Evolutionary conservation across 2,113 vertebrate genomes (phyloP).

Genomic region (Larimichthys crocea): DNA sequence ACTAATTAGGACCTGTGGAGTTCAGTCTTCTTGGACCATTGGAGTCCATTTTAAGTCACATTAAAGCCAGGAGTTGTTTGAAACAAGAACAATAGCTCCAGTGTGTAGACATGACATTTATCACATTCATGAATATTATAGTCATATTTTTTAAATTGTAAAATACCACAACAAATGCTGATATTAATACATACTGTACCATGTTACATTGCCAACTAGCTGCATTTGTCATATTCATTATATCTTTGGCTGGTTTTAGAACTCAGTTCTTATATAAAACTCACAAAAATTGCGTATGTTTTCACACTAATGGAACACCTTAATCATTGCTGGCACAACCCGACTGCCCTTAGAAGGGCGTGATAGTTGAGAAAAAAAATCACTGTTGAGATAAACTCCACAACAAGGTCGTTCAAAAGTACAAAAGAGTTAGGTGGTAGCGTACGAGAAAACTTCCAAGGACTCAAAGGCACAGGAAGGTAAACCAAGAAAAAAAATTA

Average conservation of each 20-base stretch:
- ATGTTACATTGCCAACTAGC: not conserved
- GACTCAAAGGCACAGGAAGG: not conserved
- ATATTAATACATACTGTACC: not conserved
- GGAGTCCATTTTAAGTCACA: slow-evolving; percentile 23
- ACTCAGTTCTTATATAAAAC: too few species aligned
- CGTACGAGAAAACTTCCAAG: not conserved
- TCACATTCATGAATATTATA: too few species aligned
- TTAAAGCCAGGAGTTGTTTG: not conserved
- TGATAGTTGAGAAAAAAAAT: not conserved
- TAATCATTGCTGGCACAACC: not conserved
- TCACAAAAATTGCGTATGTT: not conserved
- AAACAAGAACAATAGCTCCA: not conserved
- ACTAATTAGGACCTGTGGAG: slow-evolving; percentile 25
- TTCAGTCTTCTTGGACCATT: slow-evolving; percentile 6
- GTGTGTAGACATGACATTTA: not conserved
- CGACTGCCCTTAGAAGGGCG: not conserved
- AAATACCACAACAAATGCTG: not conserved
- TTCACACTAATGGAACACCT: not conserved
- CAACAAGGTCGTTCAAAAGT: not conserved
- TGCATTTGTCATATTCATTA: not conserved
- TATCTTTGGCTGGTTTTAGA: not conserved
- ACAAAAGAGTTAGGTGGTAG: not conserved
- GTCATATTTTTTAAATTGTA: too few species aligned
- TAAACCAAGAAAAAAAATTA: not conserved
- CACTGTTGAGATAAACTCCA: not conserved